Evolutionary conservation across 2,113 vertebrate genomes (phyloP), one percentile per base, ranked within the genome.

Genomic region (Oostethus manadensis): DNA sequence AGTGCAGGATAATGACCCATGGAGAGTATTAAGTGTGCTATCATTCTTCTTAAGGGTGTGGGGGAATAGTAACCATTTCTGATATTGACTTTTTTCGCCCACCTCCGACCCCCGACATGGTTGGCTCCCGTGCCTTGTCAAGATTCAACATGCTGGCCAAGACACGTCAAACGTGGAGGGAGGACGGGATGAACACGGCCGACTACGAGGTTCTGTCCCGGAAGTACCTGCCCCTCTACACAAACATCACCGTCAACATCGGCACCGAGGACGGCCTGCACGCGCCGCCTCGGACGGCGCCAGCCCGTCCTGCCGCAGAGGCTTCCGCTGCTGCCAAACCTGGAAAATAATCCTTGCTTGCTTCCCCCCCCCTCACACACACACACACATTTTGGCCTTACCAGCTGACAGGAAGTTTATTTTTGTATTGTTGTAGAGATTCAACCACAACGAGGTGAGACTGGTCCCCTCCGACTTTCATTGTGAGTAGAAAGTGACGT

Each of bases 191-290:
- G 85, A 92, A 91, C 81, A 88, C 84, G 0, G 71, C 70, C 8
- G 84, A 88, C 14, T 93, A 92, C 10, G 62, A 84, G 53, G 56
- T 91, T 6, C 5, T 93, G 3, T 88, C 88, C 1, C 85, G 87
- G 60, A 60, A 91, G 9, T 79, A 84, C 73, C 56, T 76, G n/a
- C 86, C 85, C 0, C 91, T 93, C 64, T 93, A 92, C 73, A 90
- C 92, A 63, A 93, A 90, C 79, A 89, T 93, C 82, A 93, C 91
- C 0, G 87, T 92, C 49, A 77, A 92, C 81, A 86, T 93, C 4
- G 89, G 85, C 66, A 86, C 82, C 0, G 81, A 89, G 48, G 62
- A 61, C 1, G 82, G 86, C 13, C 66, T 89, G 11, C 70, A 58
- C 5, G 33, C 60, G 0, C 40, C 21, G 1, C 56, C 46, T 1